Evolutionary conservation across 2,113 vertebrate genomes (phyloP).

Genomic region (Nipponia nippon): DNA sequence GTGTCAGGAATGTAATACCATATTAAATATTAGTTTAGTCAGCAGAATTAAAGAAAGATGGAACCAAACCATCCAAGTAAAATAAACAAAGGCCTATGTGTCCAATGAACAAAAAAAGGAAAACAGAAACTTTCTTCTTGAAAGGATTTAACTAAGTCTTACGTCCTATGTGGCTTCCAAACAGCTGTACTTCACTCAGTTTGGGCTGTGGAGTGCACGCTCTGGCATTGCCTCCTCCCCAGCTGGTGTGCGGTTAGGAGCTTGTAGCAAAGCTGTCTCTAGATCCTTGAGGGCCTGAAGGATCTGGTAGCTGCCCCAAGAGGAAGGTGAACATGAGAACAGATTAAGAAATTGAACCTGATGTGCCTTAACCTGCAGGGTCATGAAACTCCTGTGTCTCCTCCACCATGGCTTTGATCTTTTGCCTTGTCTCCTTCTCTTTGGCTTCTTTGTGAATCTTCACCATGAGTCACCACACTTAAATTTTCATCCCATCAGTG

Average conservation of each 20-base stretch:
- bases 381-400: background rate
- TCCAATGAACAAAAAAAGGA: background rate
- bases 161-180: background rate
- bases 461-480: background rate
- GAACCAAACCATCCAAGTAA: background rate
- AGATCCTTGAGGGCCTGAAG: background rate
- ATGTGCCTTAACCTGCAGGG: background rate
- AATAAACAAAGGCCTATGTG: background rate
- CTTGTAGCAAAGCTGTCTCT: background rate
- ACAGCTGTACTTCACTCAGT: background rate
- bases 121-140: background rate
- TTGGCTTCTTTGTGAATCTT: background rate
- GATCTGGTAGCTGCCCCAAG: background rate
- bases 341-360: background rate
- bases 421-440: background rate
- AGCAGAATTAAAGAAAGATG: background rate
- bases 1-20: background rate
- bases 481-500: background rate
- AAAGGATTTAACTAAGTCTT: background rate
- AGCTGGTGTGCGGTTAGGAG: background rate
- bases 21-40: background rate
- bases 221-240: background rate
- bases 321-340: background rate
- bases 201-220: background rate
- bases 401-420: background rate